Conservation (phyloP, 2,113 vertebrate genomes). For the Sturnus vulgaris region DNA sequence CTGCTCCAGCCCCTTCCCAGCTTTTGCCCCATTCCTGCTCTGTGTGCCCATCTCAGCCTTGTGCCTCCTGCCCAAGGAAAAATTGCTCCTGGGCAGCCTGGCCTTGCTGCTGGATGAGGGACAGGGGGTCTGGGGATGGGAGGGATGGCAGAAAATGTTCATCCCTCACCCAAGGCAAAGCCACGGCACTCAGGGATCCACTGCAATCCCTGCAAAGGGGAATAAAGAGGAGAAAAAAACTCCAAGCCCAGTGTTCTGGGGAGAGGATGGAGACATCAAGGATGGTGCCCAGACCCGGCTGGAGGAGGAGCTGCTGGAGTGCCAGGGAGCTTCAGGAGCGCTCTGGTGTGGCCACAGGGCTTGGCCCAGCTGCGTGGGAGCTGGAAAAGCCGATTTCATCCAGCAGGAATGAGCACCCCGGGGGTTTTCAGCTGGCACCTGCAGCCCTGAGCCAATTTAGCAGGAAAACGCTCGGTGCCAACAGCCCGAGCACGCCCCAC, state of each 20-base stretch:
- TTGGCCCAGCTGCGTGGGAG: neutral
- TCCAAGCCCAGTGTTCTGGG: neutral
- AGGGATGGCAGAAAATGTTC: neutral
- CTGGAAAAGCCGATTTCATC: neutral
- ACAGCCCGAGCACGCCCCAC: neutral
- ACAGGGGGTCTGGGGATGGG: neutral
- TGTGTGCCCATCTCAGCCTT: neutral
- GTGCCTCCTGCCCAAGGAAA: neutral
- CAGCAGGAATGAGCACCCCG: neutral
- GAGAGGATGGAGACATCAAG: neutral
- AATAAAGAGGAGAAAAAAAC: fast-evolving
- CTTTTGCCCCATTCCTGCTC: neutral
- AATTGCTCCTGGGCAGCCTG: neutral
- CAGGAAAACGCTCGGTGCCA: neutral
- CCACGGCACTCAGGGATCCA: fast-evolving
- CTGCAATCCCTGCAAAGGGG: neutral
- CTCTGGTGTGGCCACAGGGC: neutral
- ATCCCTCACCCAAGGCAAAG: neutral
- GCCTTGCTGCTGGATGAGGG: neutral
- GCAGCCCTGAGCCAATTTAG: neutral
- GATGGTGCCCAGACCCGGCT: neutral
- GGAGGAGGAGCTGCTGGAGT: neutral
- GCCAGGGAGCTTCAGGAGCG: neutral
- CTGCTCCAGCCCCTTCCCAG: neutral
- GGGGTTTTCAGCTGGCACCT: slow-evolving; percentile 14